Conservation (phyloP, 2,113 vertebrate species). For the Charina bottae region DNA sequence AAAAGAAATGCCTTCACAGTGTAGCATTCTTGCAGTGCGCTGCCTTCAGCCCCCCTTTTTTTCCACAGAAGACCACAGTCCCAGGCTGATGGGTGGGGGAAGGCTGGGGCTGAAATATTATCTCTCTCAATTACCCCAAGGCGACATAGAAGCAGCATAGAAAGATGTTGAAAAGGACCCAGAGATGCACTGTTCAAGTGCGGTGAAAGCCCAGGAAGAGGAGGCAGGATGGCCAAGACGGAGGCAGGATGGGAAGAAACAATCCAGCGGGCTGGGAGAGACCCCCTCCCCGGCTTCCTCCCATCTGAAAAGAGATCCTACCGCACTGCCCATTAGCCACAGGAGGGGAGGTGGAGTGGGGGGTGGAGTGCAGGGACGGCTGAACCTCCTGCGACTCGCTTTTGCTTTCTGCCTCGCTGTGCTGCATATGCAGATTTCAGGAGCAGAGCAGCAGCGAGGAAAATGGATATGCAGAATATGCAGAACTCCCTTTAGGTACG, state of each 20-base stretch:
- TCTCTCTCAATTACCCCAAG: neutral
- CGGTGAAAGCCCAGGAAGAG: neutral
- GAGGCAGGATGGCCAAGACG: neutral
- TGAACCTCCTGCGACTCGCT: too few species aligned
- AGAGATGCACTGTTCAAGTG: neutral
- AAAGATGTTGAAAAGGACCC: neutral
- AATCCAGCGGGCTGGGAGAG: neutral
- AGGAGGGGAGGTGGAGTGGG: neutral
- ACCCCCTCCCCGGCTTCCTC: neutral
- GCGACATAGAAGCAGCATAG: neutral
- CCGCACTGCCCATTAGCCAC: neutral
- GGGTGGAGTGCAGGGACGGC: neutral
- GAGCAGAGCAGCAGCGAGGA: conserved; percentile 3
- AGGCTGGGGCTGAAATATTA: neutral
- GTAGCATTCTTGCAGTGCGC: neutral
- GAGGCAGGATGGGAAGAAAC: neutral
- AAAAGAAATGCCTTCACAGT: neutral
- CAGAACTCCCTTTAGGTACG: conserved; percentile 11
- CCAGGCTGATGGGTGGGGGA: neutral
- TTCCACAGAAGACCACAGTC: neutral
- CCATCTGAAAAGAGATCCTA: conserved; percentile 5
- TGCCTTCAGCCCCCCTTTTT: neutral
- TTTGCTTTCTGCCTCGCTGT: neutral
- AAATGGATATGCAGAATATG: conserved; percentile 24
- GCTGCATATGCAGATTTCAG: conserved; percentile 9